phyloP scores from a whole-genome alignment of 2,888 invertebrate genomes.

The Drosophila picticornis region DNA sequence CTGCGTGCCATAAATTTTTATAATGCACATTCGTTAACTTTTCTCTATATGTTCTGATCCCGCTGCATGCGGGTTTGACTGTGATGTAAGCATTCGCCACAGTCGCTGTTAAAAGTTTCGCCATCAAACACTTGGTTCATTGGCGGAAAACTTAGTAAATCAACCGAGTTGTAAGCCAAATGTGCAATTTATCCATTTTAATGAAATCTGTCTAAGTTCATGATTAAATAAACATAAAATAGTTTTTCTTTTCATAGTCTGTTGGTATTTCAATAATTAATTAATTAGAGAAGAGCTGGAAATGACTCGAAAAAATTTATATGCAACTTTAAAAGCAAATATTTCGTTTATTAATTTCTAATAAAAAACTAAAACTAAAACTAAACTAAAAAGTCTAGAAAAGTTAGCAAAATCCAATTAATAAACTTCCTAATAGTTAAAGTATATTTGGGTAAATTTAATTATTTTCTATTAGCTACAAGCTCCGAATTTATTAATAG shows the following conservation, averaged over 20 bases:
- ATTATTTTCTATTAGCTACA: not conserved
- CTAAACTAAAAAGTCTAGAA: not conserved
- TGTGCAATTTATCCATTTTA: not conserved
- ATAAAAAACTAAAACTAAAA: not conserved
- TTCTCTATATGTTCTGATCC: not conserved
- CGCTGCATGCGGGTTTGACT: constrained; percentile 41
- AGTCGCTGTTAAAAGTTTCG: constrained; percentile 42
- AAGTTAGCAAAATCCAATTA: not conserved
- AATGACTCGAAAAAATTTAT: not conserved
- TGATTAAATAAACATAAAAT: not conserved
- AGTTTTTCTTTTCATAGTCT: not conserved
- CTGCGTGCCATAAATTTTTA: constrained; percentile 69
- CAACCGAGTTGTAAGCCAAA: not conserved
- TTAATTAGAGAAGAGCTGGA: not conserved
- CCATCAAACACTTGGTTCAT: constrained; percentile 46
- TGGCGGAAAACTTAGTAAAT: constrained; percentile 22
- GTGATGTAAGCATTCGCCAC: constrained; percentile 37
- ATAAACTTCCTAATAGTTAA: not conserved
- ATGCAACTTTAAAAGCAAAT: not conserved
- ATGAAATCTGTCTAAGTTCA: not conserved
- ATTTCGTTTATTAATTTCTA: not conserved
- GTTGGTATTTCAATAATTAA: not conserved
- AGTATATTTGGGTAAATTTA: not conserved
- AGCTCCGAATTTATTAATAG: not conserved
- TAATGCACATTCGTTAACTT: constrained; percentile 57